phyloP scores from a whole-genome alignment of 2,888 invertebrate genomes.

The Hesperia comma region DNA sequence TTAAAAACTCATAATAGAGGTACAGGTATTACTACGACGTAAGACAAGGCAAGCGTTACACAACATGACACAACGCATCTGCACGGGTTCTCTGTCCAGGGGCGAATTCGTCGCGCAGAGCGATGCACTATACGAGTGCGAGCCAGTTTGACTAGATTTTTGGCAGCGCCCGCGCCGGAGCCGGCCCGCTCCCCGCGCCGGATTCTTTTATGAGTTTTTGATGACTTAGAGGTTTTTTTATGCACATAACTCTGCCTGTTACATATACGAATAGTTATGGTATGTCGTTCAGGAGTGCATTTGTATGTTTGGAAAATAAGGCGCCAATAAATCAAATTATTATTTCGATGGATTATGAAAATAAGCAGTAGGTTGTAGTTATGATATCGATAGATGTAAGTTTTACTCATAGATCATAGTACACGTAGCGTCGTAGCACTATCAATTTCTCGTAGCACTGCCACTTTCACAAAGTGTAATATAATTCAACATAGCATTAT shows the following conservation, averaged over 20 bases:
- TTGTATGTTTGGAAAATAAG: neutral
- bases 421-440: neutral
- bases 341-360: too few species aligned
- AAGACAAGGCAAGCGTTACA: neutral
- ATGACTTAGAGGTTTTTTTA: constrained; percentile 61
- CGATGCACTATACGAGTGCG: constrained; percentile 80
- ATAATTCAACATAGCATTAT: neutral
- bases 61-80: constrained; percentile 44
- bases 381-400: too few species aligned
- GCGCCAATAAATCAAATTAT: too few species aligned
- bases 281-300: constrained; percentile 26
- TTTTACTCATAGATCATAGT: neutral
- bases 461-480: neutral
- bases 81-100: constrained; percentile 51
- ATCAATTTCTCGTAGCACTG: neutral
- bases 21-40: too few species aligned
- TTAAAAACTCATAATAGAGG: too few species aligned
- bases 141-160: constrained; percentile 84
- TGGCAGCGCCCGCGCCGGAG: constrained; percentile 63
- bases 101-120: constrained; percentile 73
- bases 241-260: constrained; percentile 35
- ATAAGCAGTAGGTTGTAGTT: too few species aligned
- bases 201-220: constrained; percentile 65
- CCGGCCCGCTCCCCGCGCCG: constrained; percentile 45
- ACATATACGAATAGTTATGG: constrained; percentile 33